Evolutionary conservation across 2,888 invertebrate species (phyloP).

Genomic region (Drosophila nr. perissopoda): DNA sequence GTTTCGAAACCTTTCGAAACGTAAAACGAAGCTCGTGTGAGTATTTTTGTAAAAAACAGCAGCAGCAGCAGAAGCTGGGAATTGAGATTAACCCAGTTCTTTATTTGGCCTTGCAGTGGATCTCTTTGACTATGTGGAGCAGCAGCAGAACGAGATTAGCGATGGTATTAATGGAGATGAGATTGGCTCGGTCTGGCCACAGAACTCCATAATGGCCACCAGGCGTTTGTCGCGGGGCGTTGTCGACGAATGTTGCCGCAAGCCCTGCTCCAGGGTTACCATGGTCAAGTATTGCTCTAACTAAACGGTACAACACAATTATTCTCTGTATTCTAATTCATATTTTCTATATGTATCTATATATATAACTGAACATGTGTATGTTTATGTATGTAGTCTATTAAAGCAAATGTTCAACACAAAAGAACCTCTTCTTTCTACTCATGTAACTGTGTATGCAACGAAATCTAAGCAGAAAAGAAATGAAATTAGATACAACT

Average conservation of each 20-base stretch:
- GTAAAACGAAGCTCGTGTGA: conserved; percentile 49
- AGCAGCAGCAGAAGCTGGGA: not conserved
- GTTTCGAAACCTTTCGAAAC: conserved; percentile 13
- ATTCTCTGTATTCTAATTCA: not conserved
- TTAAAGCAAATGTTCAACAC: conserved; percentile 10
- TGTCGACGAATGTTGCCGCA: conserved; percentile 61
- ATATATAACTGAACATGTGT: not conserved
- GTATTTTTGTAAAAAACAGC: conserved; percentile 21
- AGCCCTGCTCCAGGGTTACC: conserved; percentile 8
- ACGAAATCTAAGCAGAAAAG: not conserved
- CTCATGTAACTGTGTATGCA: not conserved
- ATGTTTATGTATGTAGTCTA: conserved; percentile 3
- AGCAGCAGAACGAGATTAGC: conserved; percentile 36
- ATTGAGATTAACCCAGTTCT: conserved; percentile 11
- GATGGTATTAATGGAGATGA: not conserved
- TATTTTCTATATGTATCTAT: not conserved
- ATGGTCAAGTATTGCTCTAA: conserved; percentile 38
- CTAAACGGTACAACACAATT: not conserved
- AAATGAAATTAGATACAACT: not conserved
- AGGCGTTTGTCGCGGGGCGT: conserved; percentile 47
- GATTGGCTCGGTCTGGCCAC: not conserved
- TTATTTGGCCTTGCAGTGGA: conserved; percentile 47
- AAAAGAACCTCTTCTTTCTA: too few relatives aligned
- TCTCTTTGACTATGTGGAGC: conserved; percentile 55
- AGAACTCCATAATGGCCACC: conserved; percentile 36